Evolutionary conservation across 53 echinoderm and acorn worm species (phyloP).

Genomic region (Paelopatides confundens): DNA sequence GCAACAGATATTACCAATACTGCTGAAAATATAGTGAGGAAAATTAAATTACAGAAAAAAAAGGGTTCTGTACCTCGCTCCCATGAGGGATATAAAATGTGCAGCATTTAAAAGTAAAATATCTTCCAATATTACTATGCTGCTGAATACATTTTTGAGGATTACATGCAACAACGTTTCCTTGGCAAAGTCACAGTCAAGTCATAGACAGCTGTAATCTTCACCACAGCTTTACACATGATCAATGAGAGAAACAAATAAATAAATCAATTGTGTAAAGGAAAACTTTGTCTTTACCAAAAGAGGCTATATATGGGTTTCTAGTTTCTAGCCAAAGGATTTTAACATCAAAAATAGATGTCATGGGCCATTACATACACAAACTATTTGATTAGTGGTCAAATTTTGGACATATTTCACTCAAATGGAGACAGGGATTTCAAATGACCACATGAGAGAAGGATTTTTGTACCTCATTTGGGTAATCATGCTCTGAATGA

Average conservation of each 20-base stretch:
- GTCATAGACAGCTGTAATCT: neutral
- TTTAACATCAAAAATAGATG: neutral
- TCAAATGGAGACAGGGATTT: neutral
- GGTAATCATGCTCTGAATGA: neutral
- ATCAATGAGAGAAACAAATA: neutral
- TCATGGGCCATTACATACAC: neutral
- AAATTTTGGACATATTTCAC: neutral
- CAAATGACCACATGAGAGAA: neutral
- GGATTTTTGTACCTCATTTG: neutral
- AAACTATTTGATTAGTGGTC: conserved; percentile 3
- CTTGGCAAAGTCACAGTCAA: neutral
- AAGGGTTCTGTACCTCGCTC: neutral
- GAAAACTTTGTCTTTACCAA: neutral
- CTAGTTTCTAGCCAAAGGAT: no score
- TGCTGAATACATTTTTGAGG: neutral
- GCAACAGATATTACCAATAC: neutral
- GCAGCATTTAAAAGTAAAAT: neutral
- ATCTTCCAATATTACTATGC: neutral
- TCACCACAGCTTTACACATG: neutral
- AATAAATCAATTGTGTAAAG: neutral
- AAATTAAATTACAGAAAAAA: no score
- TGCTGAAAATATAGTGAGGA: no score
- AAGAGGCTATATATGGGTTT: no score
- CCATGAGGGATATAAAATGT: neutral
- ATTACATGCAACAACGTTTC: no score